These are phyloP conservation scores for Tachuris rubrigastra DNA, from an alignment of 2,113 vertebrate genomes.

Conservation along the genomic window DNA sequence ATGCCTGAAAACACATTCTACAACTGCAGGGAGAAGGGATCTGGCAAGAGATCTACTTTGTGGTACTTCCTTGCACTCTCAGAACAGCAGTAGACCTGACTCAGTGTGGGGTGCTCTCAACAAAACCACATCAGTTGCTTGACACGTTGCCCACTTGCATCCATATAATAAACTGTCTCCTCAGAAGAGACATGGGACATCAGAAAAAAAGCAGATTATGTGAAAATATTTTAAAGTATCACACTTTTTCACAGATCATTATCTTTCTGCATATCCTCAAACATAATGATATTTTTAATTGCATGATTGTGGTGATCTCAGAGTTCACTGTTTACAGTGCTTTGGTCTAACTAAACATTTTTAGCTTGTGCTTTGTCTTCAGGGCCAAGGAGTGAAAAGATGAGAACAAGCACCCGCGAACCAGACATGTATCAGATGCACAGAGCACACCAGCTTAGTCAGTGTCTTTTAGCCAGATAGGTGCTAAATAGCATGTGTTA, in stretches of 20 bases:
- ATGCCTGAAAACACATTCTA: not conserved
- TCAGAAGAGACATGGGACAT: not conserved
- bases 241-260: not conserved
- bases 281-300: not conserved
- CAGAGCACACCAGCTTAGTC: not conserved
- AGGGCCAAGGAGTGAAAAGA: not conserved
- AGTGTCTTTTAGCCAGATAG: not conserved
- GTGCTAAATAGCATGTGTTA: not conserved
- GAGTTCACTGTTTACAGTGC: not conserved
- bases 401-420: not conserved
- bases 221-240: not conserved
- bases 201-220: not conserved
- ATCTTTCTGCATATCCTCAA: not conserved
- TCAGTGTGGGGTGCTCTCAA: not conserved
- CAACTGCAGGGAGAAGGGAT: not conserved
- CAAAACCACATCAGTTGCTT: slow-evolving; percentile 22
- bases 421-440: not conserved
- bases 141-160: not conserved
- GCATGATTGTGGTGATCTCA: not conserved
- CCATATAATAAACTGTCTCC: not conserved
- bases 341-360: not conserved
- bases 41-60: not conserved
- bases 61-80: not conserved
- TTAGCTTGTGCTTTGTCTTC: not conserved
- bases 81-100: not conserved